A percentile compares a stretch with the other conserved stretches of the same genome.
Evolutionary conservation across 2,797 vertebrate genomes (phyloP).

Genomic region (Cheracebus regulus): DNA sequence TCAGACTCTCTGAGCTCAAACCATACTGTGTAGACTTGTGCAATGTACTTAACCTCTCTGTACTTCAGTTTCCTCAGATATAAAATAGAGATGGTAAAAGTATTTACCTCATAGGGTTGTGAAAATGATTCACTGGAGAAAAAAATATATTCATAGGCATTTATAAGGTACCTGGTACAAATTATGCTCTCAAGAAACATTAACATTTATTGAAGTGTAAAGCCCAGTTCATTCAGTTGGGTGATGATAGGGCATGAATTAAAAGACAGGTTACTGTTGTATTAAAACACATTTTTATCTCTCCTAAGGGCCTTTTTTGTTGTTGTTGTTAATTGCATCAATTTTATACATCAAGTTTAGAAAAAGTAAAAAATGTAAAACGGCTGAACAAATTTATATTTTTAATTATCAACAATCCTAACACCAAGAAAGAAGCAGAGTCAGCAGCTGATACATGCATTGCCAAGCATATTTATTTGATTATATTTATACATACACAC

Average conservation of each 20-base stretch:
- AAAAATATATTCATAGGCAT: not conserved
- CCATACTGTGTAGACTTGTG: not conserved
- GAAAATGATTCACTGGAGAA: not conserved
- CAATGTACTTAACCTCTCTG: not conserved
- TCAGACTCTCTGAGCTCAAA: not conserved
- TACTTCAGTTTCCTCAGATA: not conserved
- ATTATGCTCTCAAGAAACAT: not conserved
- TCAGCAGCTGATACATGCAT: not conserved
- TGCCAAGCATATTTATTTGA: not conserved
- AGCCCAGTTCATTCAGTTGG: not conserved
- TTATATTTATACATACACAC: rapidly evolving
- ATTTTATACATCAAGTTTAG: not conserved
- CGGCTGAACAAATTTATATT: not conserved
- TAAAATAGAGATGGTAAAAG: not conserved
- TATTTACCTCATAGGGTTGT: not conserved
- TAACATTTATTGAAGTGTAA: not conserved
- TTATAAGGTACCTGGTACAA: not conserved
- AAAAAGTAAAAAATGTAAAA: not conserved
- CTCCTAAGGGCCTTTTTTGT: not conserved
- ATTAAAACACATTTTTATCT: not conserved
- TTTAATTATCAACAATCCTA: not conserved
- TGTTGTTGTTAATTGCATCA: not conserved
- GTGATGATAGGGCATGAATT: not conserved
- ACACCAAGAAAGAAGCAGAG: not conserved
- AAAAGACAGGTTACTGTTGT: not conserved